Conservation (phyloP, 2,113 vertebrate genomes). For the Paradoxurus hermaphroditus region DNA sequence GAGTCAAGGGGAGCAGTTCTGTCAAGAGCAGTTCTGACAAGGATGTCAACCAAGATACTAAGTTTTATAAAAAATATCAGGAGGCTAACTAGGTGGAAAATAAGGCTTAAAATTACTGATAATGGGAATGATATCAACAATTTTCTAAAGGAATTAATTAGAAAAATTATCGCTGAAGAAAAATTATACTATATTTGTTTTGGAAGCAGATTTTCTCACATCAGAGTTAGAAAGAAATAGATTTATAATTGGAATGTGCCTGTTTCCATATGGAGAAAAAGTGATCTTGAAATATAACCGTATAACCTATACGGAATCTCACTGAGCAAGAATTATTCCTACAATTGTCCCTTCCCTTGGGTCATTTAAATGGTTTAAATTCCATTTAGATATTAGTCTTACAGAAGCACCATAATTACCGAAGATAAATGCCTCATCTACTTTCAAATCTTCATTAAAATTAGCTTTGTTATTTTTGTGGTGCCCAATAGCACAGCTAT, state of each 20-base stretch:
- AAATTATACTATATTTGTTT: background rate
- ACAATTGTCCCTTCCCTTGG: conserved; percentile 68
- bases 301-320: conserved; percentile 19
- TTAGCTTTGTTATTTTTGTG: conserved; percentile 81
- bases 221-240: conserved; percentile 16
- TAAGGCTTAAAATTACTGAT: background rate
- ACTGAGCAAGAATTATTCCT: conserved; percentile 52
- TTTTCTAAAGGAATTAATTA: background rate
- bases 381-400: conserved; percentile 70
- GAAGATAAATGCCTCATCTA: conserved; percentile 67
- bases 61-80: background rate
- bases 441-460: conserved; percentile 81
- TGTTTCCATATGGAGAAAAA: background rate
- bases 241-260: background rate
- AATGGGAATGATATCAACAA: background rate
- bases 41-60: background rate
- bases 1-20: background rate
- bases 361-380: conserved; percentile 69
- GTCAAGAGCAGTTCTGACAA: background rate
- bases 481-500: conserved; percentile 79
- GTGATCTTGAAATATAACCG: background rate
- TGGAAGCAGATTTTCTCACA: conserved; percentile 14
- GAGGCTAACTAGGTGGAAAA: background rate
- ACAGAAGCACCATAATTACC: conserved; percentile 52
- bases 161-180: background rate